Percentiles rank a stretch among this genome's conserved stretches.
Evolutionary conservation across 2,113 vertebrate species (phyloP).

Genomic region (Mormoops blainvillei): DNA sequence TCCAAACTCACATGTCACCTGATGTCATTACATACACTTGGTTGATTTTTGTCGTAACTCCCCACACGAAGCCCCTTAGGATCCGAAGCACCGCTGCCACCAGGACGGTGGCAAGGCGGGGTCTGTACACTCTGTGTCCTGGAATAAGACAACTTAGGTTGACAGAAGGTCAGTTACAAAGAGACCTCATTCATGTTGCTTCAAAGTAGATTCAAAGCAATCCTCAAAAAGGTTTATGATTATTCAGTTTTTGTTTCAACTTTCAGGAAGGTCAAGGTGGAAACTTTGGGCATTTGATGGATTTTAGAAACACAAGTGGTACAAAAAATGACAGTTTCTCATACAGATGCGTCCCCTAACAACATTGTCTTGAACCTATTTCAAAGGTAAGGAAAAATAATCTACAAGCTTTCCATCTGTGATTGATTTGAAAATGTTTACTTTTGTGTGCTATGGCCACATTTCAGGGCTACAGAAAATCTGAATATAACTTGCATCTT

Average conservation of each 20-base stretch:
- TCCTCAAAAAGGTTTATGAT: neutral
- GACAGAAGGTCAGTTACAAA: slow-evolving; percentile 55
- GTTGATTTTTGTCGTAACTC: slow-evolving; percentile 75
- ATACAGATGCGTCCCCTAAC: slow-evolving; percentile 57
- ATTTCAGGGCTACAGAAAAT: neutral
- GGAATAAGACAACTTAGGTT: neutral
- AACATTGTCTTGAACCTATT: neutral
- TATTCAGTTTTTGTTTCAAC: slow-evolving; percentile 52
- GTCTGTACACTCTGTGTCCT: rapidly evolving
- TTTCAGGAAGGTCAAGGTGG: slow-evolving; percentile 56
- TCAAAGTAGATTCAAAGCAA: slow-evolving; percentile 37
- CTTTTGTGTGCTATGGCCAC: neutral
- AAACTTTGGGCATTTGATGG: slow-evolving; percentile 36
- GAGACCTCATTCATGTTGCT: slow-evolving; percentile 1
- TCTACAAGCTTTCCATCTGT: neutral
- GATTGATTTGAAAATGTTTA: neutral
- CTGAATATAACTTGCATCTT: neutral
- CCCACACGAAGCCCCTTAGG: slow-evolving; percentile 56
- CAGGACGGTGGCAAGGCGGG: neutral
- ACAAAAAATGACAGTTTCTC: slow-evolving; percentile 71
- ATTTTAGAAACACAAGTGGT: slow-evolving; percentile 66
- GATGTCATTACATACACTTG: slow-evolving; percentile 67
- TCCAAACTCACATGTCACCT: slow-evolving; percentile 66
- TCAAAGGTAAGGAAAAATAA: neutral
- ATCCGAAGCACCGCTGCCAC: neutral